Conservation (phyloP, 2,888 invertebrate genomes). For the Latrodectus hesperus region DNA sequence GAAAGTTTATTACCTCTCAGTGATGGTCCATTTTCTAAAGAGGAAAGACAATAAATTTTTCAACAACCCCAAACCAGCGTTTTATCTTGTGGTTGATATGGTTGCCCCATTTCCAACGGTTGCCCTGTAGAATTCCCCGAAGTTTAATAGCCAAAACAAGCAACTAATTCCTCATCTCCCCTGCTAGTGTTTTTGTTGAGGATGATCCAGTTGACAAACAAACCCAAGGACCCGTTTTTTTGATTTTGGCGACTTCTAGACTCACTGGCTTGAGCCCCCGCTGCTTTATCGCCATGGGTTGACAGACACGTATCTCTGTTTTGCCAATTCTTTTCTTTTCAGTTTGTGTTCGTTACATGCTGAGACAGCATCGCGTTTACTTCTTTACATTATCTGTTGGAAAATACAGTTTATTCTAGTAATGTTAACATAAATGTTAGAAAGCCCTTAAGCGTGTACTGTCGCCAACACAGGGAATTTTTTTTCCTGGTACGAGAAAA, state of each 20-base stretch:
- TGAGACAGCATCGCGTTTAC: background rate
- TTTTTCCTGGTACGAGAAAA: background rate
- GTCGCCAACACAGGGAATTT: background rate
- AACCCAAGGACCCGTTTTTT: background rate
- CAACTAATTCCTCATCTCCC: background rate
- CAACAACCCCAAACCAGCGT: background rate
- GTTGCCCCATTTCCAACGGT: background rate
- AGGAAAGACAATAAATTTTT: background rate
- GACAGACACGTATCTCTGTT: too few relatives aligned
- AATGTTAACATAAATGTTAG: background rate
- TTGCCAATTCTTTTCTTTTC: background rate
- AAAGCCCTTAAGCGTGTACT: background rate
- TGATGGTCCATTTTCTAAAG: background rate
- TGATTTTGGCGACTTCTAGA: background rate
- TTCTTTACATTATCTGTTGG: background rate
- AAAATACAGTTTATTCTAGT: background rate
- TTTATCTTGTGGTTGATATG: background rate
- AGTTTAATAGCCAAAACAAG: conserved; percentile 2
- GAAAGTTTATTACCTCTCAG: conserved; percentile 1
- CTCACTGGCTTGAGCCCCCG: background rate
- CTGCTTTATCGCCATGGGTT: too few relatives aligned
- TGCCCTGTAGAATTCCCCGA: background rate
- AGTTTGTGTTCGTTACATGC: background rate
- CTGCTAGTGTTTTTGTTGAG: background rate
- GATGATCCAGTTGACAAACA: background rate